Base-by-base conservation (phyloP, 2,888 invertebrate species). In the Rutpela maculata region DNA sequence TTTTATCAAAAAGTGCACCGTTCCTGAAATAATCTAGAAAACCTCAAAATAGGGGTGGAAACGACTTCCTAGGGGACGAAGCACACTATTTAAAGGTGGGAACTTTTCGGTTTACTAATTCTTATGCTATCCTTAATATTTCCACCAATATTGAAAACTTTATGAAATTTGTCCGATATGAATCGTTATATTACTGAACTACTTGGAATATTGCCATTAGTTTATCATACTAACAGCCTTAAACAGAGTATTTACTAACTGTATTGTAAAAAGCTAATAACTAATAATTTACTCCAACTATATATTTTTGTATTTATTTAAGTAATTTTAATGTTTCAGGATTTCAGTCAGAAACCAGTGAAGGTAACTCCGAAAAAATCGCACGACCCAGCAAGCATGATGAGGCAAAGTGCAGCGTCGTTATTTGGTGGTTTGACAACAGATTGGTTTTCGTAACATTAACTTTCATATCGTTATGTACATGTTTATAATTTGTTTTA, bases 371-470 rank as follows among this genome's bases (percentile, higher is more conserved):
- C 83, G 11, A 90, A 88, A 69, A 88, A 88, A 60, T 85, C 86
- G 35, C 90, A 85, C 69, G 90, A 91, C 78, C 89, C 93, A 0
- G 91, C 92, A 62, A 93, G 93, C 0, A 88, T 90, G 19, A 90
- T 92, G 71, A 93, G 95, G 81, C 95, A 95, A 17, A 94, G 95
- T 15, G 95, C 95, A 0, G 94, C 95, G 0, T 94, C 96, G 0
- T 94, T 96, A 89, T 96, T 96, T 88, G 95, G 94, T 72, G 95
- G 94, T 3, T 94, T 96, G 93, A 94, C 95, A 9, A 94, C 95
- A 11, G 96, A 96, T 88, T 96, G 96, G 96, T 96, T 96, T 87
- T 90, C 89, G 82, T 90, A 90, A 86, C 85, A 84, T 74, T 77
- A 43, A 12, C 0, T 26, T 56, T 62, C 1, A 22, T 43, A 38